Evolutionary conservation across 2,113 vertebrate species (phyloP), one percentile per base, ranked within the genome.

Genomic region (Oryzias woworae): DNA sequence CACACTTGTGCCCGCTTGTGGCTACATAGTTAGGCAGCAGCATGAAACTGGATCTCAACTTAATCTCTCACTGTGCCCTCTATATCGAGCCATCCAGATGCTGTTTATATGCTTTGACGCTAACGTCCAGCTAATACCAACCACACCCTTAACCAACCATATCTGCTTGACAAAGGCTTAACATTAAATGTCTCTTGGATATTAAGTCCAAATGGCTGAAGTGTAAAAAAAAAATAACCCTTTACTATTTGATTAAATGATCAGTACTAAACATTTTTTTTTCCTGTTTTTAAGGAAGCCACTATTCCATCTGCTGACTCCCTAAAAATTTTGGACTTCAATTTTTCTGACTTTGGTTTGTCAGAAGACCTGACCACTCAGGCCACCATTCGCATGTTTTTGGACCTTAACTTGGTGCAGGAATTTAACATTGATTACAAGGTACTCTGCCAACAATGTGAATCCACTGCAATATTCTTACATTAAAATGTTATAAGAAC

Each of bases 401-500:
- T 92, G 18, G 95, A 97, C 85, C 95, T 97, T 80, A 94, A 93
- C 69, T 90, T 96, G 43, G 90, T 95, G 56, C 94, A 97, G 70
- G 94, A 93, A 60, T 97, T 96, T 78, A 94, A 94, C 77, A 95
- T 97, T 81, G 94, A 94, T 66, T 92, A 95, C 1, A 95, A 96
- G 94, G 96, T 98, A 90, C 51, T n/a, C 28, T 6, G n/a, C 26
- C 22, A 14, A 36, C 44, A 14, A n/a, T 20, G 2, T 41, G 4
- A 14, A n/a, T 51, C 28, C 2, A 57, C 12, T 17, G 7, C 36
- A 36, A 13, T 36, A 36, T 36, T 36, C 1, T 36, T 36, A 2
- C 8, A 36, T 10, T 12, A 10, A 10, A 10, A 36, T 12, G 10
- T 10, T 12, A 36, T 12, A 36, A 8, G 31, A 36, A 3, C 36